Percentiles rank a stretch among this genome's conserved stretches.
phyloP scores from a whole-genome alignment of 2,113 vertebrate species.

The Nibea coibor region DNA sequence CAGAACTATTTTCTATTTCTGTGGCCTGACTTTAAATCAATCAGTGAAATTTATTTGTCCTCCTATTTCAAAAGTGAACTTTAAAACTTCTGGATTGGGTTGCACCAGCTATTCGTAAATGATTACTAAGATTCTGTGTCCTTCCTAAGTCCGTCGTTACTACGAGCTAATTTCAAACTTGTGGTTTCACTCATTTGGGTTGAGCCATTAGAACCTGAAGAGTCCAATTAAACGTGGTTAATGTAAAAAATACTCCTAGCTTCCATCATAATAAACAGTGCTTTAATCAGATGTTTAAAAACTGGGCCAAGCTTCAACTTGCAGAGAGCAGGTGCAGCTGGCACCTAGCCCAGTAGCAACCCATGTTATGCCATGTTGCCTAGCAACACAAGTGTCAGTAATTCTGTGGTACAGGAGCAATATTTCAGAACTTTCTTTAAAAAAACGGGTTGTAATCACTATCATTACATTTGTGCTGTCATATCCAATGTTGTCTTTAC shows the following conservation, averaged over 20 bases:
- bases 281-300: background rate
- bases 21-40: background rate
- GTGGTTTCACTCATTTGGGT: background rate
- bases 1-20: background rate
- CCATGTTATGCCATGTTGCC: background rate
- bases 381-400: background rate
- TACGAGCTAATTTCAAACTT: background rate
- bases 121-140: background rate
- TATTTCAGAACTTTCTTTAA: background rate
- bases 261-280: background rate
- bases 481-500: background rate
- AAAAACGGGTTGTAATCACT: background rate
- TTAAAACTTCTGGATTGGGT: background rate
- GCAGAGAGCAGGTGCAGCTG: background rate
- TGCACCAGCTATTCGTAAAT: background rate
- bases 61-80: background rate
- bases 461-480: too few species aligned
- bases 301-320: background rate
- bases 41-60: background rate
- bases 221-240: too few species aligned
- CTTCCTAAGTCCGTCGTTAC: too few species aligned
- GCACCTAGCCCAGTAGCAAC: background rate
- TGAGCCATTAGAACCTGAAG: background rate
- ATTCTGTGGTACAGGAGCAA: background rate
- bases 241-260: background rate